Percentiles rank a stretch among this genome's conserved stretches.
phyloP scores from a whole-genome alignment of 2,113 vertebrate species.

The Nesoenas mayeri region DNA sequence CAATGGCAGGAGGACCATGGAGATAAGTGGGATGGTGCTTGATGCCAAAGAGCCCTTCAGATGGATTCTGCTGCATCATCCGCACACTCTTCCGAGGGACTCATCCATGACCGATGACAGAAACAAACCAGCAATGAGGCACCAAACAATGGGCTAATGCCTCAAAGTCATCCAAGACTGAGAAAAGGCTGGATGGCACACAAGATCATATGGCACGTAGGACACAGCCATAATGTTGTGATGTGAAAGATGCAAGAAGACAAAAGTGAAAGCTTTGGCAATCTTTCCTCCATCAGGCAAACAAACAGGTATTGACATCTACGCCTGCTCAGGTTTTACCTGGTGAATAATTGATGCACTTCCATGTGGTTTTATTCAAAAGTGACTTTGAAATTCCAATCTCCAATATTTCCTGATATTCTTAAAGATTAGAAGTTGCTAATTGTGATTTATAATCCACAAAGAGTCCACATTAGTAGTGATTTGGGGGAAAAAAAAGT shows the following conservation, averaged over 20 bases:
- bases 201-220: neutral
- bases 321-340: slow-evolving; percentile 57
- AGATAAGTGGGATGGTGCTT: neutral
- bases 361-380: slow-evolving; percentile 62
- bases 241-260: slow-evolving; percentile 7
- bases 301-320: slow-evolving; percentile 56
- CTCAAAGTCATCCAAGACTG: neutral
- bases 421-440: slow-evolving; percentile 10
- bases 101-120: neutral
- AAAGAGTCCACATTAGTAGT: neutral
- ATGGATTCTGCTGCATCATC: neutral
- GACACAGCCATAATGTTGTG: accelerated
- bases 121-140: neutral
- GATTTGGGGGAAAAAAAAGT: neutral
- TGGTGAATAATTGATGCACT: slow-evolving; percentile 67
- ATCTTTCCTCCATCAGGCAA: slow-evolving; percentile 19
- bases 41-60: neutral
- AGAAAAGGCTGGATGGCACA: neutral
- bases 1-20: neutral
- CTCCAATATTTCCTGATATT: neutral
- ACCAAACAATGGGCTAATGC: neutral
- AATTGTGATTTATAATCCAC: slow-evolving; percentile 46
- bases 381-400: slow-evolving; percentile 59
- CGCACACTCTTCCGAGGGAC: neutral
- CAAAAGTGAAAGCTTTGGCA: slow-evolving; percentile 2